A percentile compares a stretch with the other conserved stretches of the same genome.
phyloP scores from a whole-genome alignment of 2,888 invertebrate species.

The Aricia artaxerxes region DNA sequence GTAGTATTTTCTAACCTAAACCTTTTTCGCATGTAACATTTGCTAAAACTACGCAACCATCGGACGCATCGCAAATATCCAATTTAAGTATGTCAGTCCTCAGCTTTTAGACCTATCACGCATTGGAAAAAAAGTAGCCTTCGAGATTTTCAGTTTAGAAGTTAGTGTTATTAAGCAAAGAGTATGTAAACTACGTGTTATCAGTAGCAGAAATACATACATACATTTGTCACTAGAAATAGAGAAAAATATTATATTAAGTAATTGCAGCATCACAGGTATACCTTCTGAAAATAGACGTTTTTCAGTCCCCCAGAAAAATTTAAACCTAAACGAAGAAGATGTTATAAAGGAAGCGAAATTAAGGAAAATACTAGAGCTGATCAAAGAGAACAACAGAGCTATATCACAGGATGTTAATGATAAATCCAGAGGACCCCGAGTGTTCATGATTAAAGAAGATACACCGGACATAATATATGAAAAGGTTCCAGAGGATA shows the following conservation, averaged over 20 bases:
- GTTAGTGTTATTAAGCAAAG: too few species aligned
- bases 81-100: too few species aligned
- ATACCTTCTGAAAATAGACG: neutral
- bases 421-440: neutral
- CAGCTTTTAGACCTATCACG: neutral
- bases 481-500: slow-evolving; percentile 34
- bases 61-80: too few species aligned
- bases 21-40: too few species aligned
- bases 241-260: neutral
- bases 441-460: slow-evolving; percentile 42
- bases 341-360: slow-evolving; percentile 36
- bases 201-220: neutral
- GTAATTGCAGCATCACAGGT: too few species aligned
- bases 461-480: slow-evolving; percentile 39
- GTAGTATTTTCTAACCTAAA: neutral
- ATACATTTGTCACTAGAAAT: neutral
- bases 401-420: slow-evolving; percentile 32
- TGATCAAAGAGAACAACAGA: slow-evolving; percentile 28
- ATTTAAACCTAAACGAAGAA: slow-evolving; percentile 25
- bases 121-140: neutral
- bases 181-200: too few species aligned
- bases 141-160: neutral
- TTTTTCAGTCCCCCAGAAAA: neutral
- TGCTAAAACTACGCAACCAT: too few species aligned
- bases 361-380: slow-evolving; percentile 32